These are phyloP conservation scores for Dynastes tityus DNA, from an alignment of 2,888 invertebrate species.

Conservation along the genomic window DNA sequence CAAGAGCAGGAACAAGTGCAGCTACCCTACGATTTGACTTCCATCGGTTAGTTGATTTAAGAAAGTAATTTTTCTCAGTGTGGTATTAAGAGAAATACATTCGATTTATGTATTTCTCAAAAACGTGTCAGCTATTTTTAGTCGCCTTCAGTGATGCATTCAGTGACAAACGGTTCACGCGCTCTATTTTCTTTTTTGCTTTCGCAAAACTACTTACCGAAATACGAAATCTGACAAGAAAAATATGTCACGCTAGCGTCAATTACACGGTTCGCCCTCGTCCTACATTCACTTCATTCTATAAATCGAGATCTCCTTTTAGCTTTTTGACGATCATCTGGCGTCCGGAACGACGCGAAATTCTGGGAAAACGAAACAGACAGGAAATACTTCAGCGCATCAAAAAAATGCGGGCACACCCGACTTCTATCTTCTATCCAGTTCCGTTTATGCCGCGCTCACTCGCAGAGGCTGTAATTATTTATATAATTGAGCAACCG, in stretches of 20 bases:
- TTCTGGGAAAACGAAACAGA: neutral
- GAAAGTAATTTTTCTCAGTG: too few relatives aligned
- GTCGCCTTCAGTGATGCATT: too few relatives aligned
- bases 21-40: too few relatives aligned
- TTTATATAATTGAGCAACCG: slow-evolving; percentile 14
- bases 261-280: neutral
- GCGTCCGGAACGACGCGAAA: neutral
- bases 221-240: neutral
- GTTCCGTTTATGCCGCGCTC: neutral
- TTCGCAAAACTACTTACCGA: neutral
- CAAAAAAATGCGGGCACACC: neutral
- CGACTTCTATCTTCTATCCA: neutral
- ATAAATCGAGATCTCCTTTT: neutral
- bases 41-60: too few relatives aligned
- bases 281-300: neutral
- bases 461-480: neutral
- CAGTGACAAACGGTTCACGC: neutral
- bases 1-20: too few relatives aligned
- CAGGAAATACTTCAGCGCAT: neutral
- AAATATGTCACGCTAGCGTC: slow-evolving; percentile 12
- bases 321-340: neutral
- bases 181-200: neutral
- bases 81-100: too few relatives aligned
- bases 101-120: too few relatives aligned
- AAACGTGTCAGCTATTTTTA: too few relatives aligned